Evolutionary conservation across 2,888 invertebrate genomes (phyloP).

Genomic region (Nomada ferruginata): DNA sequence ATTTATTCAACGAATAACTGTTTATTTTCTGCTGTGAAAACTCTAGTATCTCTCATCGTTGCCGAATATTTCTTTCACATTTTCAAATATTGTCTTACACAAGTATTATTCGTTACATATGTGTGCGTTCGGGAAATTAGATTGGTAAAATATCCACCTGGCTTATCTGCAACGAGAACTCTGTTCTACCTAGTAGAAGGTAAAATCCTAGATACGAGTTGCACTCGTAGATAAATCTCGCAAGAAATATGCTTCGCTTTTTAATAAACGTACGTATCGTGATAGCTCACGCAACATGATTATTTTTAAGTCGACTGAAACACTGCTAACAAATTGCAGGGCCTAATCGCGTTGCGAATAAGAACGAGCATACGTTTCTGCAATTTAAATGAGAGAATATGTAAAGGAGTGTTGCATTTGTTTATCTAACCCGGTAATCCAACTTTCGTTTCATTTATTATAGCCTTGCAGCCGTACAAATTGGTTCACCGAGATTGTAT

Average conservation of each 20-base stretch:
- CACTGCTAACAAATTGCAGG: not conserved
- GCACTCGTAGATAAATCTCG: not conserved
- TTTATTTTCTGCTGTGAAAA: not conserved
- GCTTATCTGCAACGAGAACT: slow-evolving; percentile 18
- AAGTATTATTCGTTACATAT: not conserved
- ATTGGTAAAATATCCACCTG: slow-evolving; percentile 11
- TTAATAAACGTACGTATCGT: slow-evolving; percentile 14
- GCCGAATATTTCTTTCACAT: not conserved
- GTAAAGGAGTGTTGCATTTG: not conserved
- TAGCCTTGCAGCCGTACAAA: not conserved
- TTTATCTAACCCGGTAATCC: not conserved
- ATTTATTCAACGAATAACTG: not conserved
- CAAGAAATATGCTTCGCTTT: not conserved
- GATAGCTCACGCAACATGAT: slow-evolving; percentile 10
- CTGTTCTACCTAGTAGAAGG: not conserved
- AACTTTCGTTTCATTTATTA: not conserved
- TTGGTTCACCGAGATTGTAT: too few relatives aligned
- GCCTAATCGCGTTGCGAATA: not conserved
- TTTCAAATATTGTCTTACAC: slow-evolving; percentile 12
- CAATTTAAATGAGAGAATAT: not conserved
- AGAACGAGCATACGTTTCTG: not conserved
- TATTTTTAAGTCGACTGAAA: slow-evolving; percentile 1
- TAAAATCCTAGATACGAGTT: not conserved
- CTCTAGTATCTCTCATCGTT: not conserved
- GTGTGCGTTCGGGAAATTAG: not conserved